Base-by-base conservation (phyloP, 2,113 vertebrate genomes). In the Limanda limanda region DNA sequence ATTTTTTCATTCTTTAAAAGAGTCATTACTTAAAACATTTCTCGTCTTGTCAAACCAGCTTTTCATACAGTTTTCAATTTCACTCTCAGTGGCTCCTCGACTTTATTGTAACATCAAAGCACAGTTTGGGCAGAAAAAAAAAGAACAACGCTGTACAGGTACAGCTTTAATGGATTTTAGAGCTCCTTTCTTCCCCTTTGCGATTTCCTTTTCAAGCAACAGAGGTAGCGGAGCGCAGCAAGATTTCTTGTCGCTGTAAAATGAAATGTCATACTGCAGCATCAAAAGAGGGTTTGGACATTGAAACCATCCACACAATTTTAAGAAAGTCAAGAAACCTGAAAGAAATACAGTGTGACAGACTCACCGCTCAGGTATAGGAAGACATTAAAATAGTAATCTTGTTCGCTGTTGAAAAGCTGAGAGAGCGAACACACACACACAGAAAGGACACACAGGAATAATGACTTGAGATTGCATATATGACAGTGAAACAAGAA, bases 381-480 rank as follows among this genome's bases (percentile, higher is more conserved):
- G 83, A 78, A 92, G 67, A 82, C 74, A 92, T 91, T 87, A 90
- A 90, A 74, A 58, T 74, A 69, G 73, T 72, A 89, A 83, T 88
- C 71, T 42, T 69, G 71, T 78, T 76, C 58, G 0, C 17, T 78
- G 87, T 85, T 51, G 23, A 9, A 76, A 61, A 67, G 76, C 82
- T 55, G 62, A 61, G 31, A 6, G 14, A 12, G 18, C 51, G 8
- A 14, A 54, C 51, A 54, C 52, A 3, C 69, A 2, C 48, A 51
- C 48, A 62, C 23, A 63, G 42, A 54, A 13, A 7, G 20, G 14
- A 24, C 37, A 78, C 47, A 27, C 2, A 3, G 24, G 52, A 65
- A 42, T 14, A 42, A 71, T 24, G 40, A 23, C 59, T 59, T 9
- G 21, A 27, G 23, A 65, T 37, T 1, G 3, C 7, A 45, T 51